Evolutionary conservation across 2,113 vertebrate genomes (phyloP).

Genomic region (Setophaga coronata): DNA sequence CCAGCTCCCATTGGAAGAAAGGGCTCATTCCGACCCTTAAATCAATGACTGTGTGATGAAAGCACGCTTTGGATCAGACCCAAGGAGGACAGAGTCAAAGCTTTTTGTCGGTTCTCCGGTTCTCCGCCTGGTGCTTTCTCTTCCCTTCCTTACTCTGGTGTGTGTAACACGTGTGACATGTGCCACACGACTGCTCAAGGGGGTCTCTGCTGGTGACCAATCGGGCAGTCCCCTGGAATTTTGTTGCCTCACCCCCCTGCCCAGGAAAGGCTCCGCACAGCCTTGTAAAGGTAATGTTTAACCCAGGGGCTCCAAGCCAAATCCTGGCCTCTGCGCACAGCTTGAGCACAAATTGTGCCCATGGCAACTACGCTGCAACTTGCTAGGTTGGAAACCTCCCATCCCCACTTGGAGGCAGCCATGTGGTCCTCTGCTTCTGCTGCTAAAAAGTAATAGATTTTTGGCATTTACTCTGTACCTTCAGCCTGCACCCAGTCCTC

Average conservation of each 20-base stretch:
- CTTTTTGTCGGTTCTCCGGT: not conserved
- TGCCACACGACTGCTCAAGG: not conserved
- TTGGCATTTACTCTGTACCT: not conserved
- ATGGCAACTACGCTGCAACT: slow-evolving; percentile 14
- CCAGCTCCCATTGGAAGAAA: slow-evolving; percentile 21
- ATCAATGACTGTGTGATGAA: slow-evolving; percentile 51
- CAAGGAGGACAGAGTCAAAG: slow-evolving; percentile 10
- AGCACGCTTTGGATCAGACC: slow-evolving; percentile 44
- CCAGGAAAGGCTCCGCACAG: not conserved
- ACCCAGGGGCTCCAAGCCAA: slow-evolving; percentile 41
- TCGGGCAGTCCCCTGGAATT: not conserved
- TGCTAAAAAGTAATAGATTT: slow-evolving; percentile 18
- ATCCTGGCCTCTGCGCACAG: slow-evolving; percentile 13
- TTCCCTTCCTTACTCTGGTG: not conserved
- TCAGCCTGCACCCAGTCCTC: not conserved
- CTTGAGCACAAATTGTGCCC: slow-evolving; percentile 59
- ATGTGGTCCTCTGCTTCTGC: slow-evolving; percentile 33
- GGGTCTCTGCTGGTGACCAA: not conserved
- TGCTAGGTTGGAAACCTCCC: slow-evolving; percentile 24
- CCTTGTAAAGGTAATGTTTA: slow-evolving; percentile 31
- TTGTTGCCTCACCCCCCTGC: not conserved
- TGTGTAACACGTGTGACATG: fast-evolving
- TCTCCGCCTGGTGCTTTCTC: not conserved
- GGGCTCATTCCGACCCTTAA: slow-evolving; percentile 13
- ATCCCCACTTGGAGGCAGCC: slow-evolving; percentile 18